phyloP scores from a whole-genome alignment of 2,797 vertebrate species.

The Carcharodon carcharias region DNA sequence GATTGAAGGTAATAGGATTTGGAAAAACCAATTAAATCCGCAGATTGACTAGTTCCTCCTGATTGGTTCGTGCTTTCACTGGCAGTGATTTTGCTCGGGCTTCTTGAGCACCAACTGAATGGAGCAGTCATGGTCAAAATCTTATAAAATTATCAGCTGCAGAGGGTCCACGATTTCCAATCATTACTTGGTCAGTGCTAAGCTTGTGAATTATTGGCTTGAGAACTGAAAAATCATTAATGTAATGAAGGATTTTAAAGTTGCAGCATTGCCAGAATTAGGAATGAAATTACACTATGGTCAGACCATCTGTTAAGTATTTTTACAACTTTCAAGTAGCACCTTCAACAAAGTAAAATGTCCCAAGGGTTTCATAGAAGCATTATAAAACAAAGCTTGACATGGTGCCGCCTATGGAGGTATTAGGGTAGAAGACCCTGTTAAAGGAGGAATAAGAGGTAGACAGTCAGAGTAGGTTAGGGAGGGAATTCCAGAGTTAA shows the following conservation, averaged over 20 bases:
- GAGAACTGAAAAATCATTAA: background rate
- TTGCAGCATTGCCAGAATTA: background rate
- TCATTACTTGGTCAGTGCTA: background rate
- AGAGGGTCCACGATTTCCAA: slow-evolving; percentile 20
- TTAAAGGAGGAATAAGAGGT: too few species aligned
- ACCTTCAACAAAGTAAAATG: background rate
- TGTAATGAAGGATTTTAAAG: background rate
- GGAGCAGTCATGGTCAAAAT: background rate
- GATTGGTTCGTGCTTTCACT: background rate
- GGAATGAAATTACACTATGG: background rate
- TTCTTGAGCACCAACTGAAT: slow-evolving; percentile 1
- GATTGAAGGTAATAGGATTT: slow-evolving; percentile 22
- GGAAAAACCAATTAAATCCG: slow-evolving; percentile 29
- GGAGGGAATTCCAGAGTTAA: too few species aligned
- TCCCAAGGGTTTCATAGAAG: too few species aligned
- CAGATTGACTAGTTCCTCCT: slow-evolving; percentile 33
- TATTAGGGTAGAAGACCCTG: background rate
- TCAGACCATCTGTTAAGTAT: background rate
- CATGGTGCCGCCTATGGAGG: too few species aligned
- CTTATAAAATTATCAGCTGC: slow-evolving; percentile 20
- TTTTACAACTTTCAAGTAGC: background rate
- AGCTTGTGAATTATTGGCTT: background rate
- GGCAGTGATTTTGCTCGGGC: slow-evolving; percentile 11
- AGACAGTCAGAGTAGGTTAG: too few species aligned
- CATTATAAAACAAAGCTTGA: background rate